These are phyloP conservation scores for Pomacea canaliculata DNA, from an alignment of 2,888 invertebrate genomes.

Conservation along the genomic window DNA sequence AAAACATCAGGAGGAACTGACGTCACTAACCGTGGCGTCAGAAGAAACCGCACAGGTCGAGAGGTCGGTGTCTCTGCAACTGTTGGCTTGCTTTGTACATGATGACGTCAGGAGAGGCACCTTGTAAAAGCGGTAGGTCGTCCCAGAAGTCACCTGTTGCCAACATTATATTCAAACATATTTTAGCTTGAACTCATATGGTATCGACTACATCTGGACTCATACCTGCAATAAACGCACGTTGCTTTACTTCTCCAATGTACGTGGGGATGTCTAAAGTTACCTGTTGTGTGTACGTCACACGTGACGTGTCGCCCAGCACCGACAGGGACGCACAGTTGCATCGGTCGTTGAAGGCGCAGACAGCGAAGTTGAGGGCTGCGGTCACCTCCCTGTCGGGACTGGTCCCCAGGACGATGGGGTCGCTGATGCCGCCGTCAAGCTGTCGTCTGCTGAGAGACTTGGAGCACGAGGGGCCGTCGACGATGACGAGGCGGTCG, in stretches of 20 bases:
- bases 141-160: constrained; percentile 6
- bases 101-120: constrained; percentile 4
- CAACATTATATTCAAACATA: too few relatives aligned
- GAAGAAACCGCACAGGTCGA: too few relatives aligned
- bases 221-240: too few relatives aligned
- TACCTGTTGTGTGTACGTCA: constrained; percentile 20
- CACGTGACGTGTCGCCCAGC: constrained; percentile 7
- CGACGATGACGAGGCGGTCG: constrained; percentile 1
- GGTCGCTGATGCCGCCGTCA: too few relatives aligned
- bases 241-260: too few relatives aligned
- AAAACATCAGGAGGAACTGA: too few relatives aligned
- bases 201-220: too few relatives aligned
- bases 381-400: not conserved
- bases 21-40: too few relatives aligned
- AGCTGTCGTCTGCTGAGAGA: not conserved
- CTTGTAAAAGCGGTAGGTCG: constrained; percentile 16
- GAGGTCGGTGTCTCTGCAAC: too few relatives aligned
- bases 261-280: too few relatives aligned
- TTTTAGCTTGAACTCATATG: too few relatives aligned
- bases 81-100: not conserved
- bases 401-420: not conserved
- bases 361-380: constrained; percentile 20
- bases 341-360: constrained; percentile 8
- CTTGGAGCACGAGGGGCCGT: constrained; percentile 18
- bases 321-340: constrained; percentile 1